Conservation (phyloP, 2,113 vertebrate genomes). For the Choloepus hoffmanni region DNA sequence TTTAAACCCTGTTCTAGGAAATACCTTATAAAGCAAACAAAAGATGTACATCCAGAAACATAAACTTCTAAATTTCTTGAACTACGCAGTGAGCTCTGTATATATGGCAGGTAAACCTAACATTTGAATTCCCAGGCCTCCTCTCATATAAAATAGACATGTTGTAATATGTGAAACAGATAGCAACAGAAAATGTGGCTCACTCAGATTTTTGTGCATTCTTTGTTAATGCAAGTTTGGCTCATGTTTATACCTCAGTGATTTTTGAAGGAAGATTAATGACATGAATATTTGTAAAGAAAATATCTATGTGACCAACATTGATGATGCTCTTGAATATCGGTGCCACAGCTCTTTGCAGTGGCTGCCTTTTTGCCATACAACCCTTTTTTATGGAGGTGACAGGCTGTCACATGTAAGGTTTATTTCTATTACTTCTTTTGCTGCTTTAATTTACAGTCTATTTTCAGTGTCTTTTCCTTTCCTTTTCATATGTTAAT, state of each 20-base stretch:
- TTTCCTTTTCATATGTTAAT: slow-evolving; percentile 79
- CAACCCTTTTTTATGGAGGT: slow-evolving; percentile 44
- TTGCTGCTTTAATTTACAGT: slow-evolving; percentile 68
- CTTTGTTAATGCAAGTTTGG: background rate
- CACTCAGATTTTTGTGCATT: background rate
- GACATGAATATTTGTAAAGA: slow-evolving; percentile 60
- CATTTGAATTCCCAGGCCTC: background rate
- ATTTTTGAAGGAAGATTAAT: slow-evolving; percentile 73
- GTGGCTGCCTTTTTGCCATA: background rate
- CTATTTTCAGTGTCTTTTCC: slow-evolving; percentile 67
- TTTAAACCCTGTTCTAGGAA: background rate
- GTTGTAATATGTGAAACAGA: too few species aligned
- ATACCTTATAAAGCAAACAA: background rate
- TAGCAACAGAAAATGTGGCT: background rate
- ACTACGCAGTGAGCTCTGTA: background rate
- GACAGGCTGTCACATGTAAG: slow-evolving; percentile 69
- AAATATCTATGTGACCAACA: slow-evolving; percentile 58
- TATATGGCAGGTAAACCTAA: background rate
- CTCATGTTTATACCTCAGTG: slow-evolving; percentile 3
- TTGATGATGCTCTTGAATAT: background rate
- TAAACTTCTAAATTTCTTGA: background rate
- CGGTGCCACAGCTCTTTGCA: slow-evolving; percentile 42
- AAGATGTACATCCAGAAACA: background rate
- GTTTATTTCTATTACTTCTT: slow-evolving; percentile 73
- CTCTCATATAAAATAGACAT: background rate